Base-by-base conservation (phyloP, 2,888 invertebrate species). In the Boloria euphrosyne region DNA sequence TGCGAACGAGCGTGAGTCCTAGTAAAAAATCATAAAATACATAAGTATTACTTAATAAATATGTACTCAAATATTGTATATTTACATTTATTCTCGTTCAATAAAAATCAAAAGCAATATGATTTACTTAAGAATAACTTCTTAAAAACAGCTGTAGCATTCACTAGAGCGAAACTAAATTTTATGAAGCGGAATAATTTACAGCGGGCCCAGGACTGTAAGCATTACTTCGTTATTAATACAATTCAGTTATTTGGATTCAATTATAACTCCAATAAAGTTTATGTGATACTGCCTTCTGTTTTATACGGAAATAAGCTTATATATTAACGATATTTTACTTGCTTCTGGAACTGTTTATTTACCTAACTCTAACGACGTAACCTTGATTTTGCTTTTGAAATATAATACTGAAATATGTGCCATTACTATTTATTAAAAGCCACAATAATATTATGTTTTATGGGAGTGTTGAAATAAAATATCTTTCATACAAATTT, bases 211-310 rank as follows among this genome's bases (percentile, higher is more conserved):
- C 58, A 68, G 69, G 64, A 67, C 62, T 55, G 66, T 60, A 61
- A 60, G 69, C 68, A 62, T 71, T 69, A 74, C 69, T 72, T 70
- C 53, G 67, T 70, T 72, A 70, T 68, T 72, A 70, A 73, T 70
- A 77, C 44, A 75, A 75, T 74, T 71, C 71, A 73, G 72, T 67
- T 71, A 71, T 67, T 73, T 67, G 65, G 63, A 74, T 77, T 75
- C 73, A 76, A 76, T 78, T 75, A 74, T 74, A 76, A 73, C 64
- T 73, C 62, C 69, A 69, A 73, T 71, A 72, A 73, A 66, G 62
- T 57, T 61, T 51, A 59, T 53, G 53, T 27, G n/a, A 51, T 52
- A 57, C 27, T 52, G 31, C 18, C n/a, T 55, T 62, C 13, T 57
- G 27, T 55, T 55, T 46, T 18, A 44, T 22, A 43, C 46, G 51